phyloP scores from a whole-genome alignment of 2,797 vertebrate species.

The Leptodactylus fallax region DNA sequence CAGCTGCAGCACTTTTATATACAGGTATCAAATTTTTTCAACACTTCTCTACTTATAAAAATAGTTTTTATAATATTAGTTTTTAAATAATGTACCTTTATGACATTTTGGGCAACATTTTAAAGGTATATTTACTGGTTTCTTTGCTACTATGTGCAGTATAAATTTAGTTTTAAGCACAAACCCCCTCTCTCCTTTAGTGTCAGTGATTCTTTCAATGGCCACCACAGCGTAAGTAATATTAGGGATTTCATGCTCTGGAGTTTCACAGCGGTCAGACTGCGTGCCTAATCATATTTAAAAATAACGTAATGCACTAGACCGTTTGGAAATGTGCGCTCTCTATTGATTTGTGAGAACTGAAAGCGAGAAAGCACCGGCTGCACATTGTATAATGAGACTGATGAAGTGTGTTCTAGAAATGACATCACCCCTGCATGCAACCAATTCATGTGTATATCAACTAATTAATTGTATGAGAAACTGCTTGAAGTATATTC shows the following conservation, averaged over 20 bases:
- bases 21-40: too few species aligned
- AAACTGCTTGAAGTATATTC: not conserved
- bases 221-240: conserved; percentile 38
- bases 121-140: not conserved
- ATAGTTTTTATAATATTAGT: too few species aligned
- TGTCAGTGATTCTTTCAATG: conserved; percentile 33
- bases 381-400: conserved; percentile 49
- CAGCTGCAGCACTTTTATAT: too few species aligned
- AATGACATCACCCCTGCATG: conserved; percentile 23
- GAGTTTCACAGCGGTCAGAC: conserved; percentile 31
- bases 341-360: not conserved
- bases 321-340: conserved; percentile 48
- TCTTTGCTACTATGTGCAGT: not conserved
- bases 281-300: conserved; percentile 58
- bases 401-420: conserved; percentile 13
- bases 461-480: not conserved
- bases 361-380: conserved; percentile 10
- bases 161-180: not conserved
- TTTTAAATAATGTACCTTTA: too few species aligned
- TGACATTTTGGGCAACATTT: not conserved
- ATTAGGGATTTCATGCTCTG: conserved; percentile 47
- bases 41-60: not conserved
- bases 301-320: conserved; percentile 56
- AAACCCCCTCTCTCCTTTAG: not conserved
- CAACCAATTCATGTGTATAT: not conserved